phyloP scores from a whole-genome alignment of 2,888 invertebrate species.

The Nomada flava region DNA sequence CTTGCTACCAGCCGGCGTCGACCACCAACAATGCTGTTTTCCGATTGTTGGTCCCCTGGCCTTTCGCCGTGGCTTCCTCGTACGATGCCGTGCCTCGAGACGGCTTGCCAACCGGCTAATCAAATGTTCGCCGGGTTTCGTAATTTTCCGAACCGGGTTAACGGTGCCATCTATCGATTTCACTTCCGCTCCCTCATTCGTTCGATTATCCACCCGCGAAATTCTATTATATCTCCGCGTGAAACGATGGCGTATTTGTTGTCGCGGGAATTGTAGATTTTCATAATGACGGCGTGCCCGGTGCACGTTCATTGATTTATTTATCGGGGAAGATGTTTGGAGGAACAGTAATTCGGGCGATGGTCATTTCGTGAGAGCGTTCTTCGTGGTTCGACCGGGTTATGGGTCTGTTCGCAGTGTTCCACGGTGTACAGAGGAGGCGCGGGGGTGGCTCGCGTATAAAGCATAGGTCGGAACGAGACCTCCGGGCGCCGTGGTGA shows the following conservation, averaged over 20 bases:
- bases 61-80: constrained; percentile 55
- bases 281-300: not conserved
- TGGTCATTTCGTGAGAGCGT: constrained; percentile 31
- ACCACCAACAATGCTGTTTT: constrained; percentile 75
- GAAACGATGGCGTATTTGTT: too few species aligned
- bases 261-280: not conserved
- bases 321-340: not conserved
- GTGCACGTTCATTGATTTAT: not conserved
- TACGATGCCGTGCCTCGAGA: constrained; percentile 1
- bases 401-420: constrained; percentile 48
- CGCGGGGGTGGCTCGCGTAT: constrained; percentile 65
- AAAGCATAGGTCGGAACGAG: constrained; percentile 82
- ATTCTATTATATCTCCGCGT: not conserved
- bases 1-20: constrained; percentile 62
- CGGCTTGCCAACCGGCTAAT: constrained; percentile 21
- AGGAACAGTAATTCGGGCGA: not conserved
- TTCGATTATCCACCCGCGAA: not conserved
- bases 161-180: not conserved
- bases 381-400: constrained; percentile 42
- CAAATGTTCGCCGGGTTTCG: constrained; percentile 41
- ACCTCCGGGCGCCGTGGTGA: constrained; percentile 80
- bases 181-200: not conserved
- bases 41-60: constrained; percentile 78
- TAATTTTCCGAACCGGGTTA: constrained; percentile 1
- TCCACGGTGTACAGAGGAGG: constrained; percentile 35